Base-by-base conservation (phyloP, 2,888 invertebrate species). In the Campaea margaritaria region DNA sequence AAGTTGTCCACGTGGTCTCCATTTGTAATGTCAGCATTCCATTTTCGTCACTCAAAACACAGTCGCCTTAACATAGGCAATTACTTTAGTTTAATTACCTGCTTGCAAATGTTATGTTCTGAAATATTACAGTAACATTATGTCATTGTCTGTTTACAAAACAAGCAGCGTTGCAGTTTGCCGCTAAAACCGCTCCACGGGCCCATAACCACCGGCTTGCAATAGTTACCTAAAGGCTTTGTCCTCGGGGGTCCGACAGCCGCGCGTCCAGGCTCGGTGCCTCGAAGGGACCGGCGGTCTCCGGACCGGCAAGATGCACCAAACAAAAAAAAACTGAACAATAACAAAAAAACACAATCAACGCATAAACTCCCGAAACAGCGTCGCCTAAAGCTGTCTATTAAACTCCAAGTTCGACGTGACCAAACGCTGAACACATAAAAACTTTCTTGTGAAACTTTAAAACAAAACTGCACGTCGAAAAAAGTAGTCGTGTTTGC, bases 191-290 rank as follows among this genome's bases (percentile, higher is more conserved):
- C 62, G 58, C 64, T 70, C 67, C 67, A 70, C 62, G 70, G 65
- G 62, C 69, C 71, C 68, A 70, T 60, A 61, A 66, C 67, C 61
- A 68, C 65, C 72, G 73, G 65, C 67, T 58, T 46, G 53, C 50
- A 76, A 87, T 87, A 87, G 81, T 91, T 91, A 92, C 92, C 92
- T 91, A 86, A 87, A 89, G 92, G 92, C 92, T 91, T 86, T 87
- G 85, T 87, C 83, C 86, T 85, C 79, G 79, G 81, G 82, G 83
- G 82, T 84, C 83, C 81, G 85, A 80, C 80, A 76, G 80, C 80
- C 79, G 82, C 82, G 86, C 85, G 89, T 85, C 87, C 91, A 89
- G 89, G 84, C 86, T 82, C 80, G 83, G 75, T 81, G 83, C 87
- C 87, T 86, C 85, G 83, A 74, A 81, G 85, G 87, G 83, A 84